Evolutionary conservation across 2,888 invertebrate genomes (phyloP), one percentile per base, ranked within the genome.

Genomic region (Cheilosia pagana): DNA sequence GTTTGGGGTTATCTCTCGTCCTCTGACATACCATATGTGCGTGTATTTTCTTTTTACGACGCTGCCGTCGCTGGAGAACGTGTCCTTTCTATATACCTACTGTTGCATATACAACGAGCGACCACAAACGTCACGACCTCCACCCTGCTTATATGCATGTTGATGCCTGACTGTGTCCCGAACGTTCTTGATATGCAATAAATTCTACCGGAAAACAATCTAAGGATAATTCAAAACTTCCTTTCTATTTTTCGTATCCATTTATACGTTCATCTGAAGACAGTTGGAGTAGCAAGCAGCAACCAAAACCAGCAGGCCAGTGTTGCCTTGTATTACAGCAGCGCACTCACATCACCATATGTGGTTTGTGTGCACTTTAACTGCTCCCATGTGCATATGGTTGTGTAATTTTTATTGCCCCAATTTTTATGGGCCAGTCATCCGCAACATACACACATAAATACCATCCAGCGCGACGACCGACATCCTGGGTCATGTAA

Each of bases 361-460:
- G 59, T 59, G 67, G 75, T 35, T 67, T 76, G 16, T 67, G 52
- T 50, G 62, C 53, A 72, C 72, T 72, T 62, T 52, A 72, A 72
- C 72, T 59, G 57, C 39, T 50, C 25, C 52, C 75, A 43, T 76
- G 59, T 67, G 67, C 62, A 74, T 25, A 63, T 43, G 50, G 48
- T 67, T 76, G 67, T 76, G 59, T 52, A 67, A 67, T 67, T 76
- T 76, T 76, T 67, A 76, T 60, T 76, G 43, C 41, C 50, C 23
- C 59, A 41, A 76, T 76, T 67, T 53, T 65, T 75, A 67, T 65
- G 65, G 63, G 28, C 55, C 35, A 75, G 57, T 55, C 57, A 65
- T 65, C 39, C 39, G 35, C 43, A 48, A 35, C 57, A 48, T 16
- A 28, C 31, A 35, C 63, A 35, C 63, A 55, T 63, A 65, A 75